Evolutionary conservation across 2,888 invertebrate species (phyloP).

Genomic region (Leucophora obtusa): DNA sequence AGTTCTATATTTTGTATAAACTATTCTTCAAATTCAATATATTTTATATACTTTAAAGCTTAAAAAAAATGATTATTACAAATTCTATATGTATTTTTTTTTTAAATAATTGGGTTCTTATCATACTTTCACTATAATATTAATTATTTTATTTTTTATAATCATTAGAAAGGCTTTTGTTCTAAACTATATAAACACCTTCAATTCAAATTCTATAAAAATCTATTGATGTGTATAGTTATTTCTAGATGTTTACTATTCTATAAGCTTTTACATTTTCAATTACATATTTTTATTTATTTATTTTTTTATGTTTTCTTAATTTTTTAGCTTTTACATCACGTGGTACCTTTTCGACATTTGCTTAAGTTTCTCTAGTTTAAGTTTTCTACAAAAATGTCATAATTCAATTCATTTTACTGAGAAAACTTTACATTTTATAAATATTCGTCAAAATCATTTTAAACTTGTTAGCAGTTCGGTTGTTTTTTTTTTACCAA

Average conservation of each 20-base stretch:
- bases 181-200: neutral
- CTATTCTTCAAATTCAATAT: conserved; percentile 19
- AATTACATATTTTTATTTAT: conserved; percentile 1
- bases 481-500: neutral
- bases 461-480: neutral
- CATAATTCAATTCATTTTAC: conserved; percentile 12
- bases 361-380: conserved; percentile 33
- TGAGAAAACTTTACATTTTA: neutral
- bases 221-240: conserved; percentile 34
- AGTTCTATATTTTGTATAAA: conserved; percentile 6
- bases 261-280: conserved; percentile 12
- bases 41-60: conserved; percentile 3
- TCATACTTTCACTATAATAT: no score
- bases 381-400: neutral
- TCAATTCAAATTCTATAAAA: conserved; percentile 1
- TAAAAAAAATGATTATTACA: conserved; percentile 1
- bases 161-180: conserved; percentile 27
- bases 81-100: neutral
- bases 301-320: conserved; percentile 51
- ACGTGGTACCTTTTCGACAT: conserved; percentile 75
- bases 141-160: conserved; percentile 16
- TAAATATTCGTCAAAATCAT: neutral
- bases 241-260: conserved; percentile 36
- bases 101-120: no score
- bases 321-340: conserved; percentile 77